Base-by-base conservation (phyloP, 1,140 invertebrate species). In the Cydia amplana region DNA sequence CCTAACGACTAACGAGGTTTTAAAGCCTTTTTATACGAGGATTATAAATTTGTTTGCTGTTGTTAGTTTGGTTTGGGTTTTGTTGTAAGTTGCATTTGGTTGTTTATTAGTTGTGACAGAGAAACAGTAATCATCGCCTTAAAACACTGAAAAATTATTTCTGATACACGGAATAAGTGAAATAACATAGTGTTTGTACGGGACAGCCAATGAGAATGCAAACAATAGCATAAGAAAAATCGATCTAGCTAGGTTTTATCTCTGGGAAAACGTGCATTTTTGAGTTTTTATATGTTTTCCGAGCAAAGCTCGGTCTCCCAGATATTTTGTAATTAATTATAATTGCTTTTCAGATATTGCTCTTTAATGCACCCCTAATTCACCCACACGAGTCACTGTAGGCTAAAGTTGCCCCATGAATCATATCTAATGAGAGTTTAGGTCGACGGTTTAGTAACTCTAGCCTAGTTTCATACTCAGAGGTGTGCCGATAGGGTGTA, bases 1-100 rank as follows among this genome's bases (percentile, higher is more conserved):
- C n/a, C n/a, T n/a, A n/a, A n/a, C n/a, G n/a, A 32, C 36, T 70
- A 70, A 70, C 65, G 65, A 70, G 65, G n/a, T 70, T 36, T 70
- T 70, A 70, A 70, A 43, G 65, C 25, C 28, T 43, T 70, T 70
- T 70, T 70, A n/a, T 36, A 70, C 6, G 14, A 67, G 16, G 64
- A 70, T n/a, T 32, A 36, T 36, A 67, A 32, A 32, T 36, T 67
- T 32, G 64, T 55, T 18, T 9, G 51, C n/a, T 55, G 46, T 49
- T 49, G 49, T 51, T 51, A 51, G 49, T n/a, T 51, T 51, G 6
- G 6, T 55, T 55, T 0, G 5, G 49, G 20, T 60, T 60, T 60
- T 20, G 51, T 55, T 55, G n/a, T 28, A 28, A 2, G 9, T 16
- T 18, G 9, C 16, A 9, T 20, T 28, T 28, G 1, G 9, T 55